phyloP scores from a whole-genome alignment of 2,797 vertebrate species.

The Gorsachius magnificus region DNA sequence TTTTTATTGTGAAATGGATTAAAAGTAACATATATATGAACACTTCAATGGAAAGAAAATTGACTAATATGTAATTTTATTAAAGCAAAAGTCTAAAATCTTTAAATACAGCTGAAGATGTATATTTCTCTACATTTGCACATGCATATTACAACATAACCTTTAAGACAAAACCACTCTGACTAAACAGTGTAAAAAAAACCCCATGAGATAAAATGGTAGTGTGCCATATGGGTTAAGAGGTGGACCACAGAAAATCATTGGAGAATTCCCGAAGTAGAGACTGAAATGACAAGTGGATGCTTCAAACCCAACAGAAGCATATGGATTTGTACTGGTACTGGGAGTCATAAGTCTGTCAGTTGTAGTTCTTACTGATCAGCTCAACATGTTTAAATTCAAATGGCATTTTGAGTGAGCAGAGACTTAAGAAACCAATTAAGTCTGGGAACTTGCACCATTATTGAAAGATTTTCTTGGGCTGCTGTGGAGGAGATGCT shows the following conservation, averaged over 20 bases:
- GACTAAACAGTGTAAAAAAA: background rate
- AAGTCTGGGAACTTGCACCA: background rate
- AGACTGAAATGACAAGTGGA: background rate
- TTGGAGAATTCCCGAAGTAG: background rate
- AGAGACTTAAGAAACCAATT: background rate
- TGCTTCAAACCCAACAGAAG: background rate
- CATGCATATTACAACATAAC: background rate
- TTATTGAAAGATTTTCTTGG: background rate
- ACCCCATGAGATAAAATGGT: background rate
- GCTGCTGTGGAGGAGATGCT: accelerated
- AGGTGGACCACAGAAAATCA: background rate
- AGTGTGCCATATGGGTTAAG: background rate
- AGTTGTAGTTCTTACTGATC: background rate
- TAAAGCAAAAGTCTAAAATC: background rate
- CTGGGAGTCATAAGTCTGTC: accelerated
- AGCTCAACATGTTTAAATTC: background rate
- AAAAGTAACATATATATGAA: background rate
- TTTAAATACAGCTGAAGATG: background rate
- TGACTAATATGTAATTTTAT: background rate
- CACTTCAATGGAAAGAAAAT: background rate
- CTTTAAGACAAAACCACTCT: background rate
- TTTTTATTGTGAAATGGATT: background rate
- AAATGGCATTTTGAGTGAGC: background rate
- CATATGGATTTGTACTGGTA: background rate
- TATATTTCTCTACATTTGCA: background rate